These are phyloP conservation scores for Spialia ferax DNA, from an alignment of 2,888 invertebrate genomes.

Conservation along the genomic window DNA sequence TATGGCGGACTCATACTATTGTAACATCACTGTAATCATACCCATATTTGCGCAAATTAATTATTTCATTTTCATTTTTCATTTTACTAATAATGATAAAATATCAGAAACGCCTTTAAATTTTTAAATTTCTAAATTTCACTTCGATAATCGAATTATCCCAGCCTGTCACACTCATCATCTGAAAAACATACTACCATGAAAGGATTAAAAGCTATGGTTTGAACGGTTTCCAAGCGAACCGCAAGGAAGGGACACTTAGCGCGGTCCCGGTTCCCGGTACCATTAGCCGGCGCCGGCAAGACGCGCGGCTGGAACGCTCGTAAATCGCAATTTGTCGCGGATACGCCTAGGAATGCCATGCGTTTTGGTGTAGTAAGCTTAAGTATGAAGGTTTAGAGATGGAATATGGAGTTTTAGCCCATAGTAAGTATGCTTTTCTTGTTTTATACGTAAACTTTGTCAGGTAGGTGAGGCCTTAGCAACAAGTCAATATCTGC, in stretches of 20 bases:
- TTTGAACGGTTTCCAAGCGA: constrained; percentile 26
- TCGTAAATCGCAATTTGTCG: constrained; percentile 55
- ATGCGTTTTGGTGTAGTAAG: constrained; percentile 15
- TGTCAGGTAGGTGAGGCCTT: no score
- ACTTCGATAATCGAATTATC: not conserved
- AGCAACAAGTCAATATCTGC: no score
- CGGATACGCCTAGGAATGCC: constrained; percentile 35
- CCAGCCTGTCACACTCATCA: not conserved
- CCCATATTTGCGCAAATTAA: no score
- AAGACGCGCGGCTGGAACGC: constrained; percentile 45
- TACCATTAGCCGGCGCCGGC: constrained; percentile 44
- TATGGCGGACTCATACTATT: no score
- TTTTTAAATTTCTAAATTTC: no score
- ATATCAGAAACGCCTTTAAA: no score
- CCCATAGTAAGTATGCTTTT: no score
- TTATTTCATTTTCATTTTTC: no score
- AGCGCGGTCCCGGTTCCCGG: constrained; percentile 22
- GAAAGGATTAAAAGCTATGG: constrained; percentile 7
- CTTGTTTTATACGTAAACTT: not conserved
- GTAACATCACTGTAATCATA: no score
- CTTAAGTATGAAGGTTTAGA: constrained; percentile 21
- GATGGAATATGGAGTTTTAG: not conserved
- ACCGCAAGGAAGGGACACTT: constrained; percentile 31
- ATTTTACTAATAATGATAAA: no score
- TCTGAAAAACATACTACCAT: not conserved